phyloP scores from a whole-genome alignment of 2,888 invertebrate genomes.

The Limnephilus marmoratus region DNA sequence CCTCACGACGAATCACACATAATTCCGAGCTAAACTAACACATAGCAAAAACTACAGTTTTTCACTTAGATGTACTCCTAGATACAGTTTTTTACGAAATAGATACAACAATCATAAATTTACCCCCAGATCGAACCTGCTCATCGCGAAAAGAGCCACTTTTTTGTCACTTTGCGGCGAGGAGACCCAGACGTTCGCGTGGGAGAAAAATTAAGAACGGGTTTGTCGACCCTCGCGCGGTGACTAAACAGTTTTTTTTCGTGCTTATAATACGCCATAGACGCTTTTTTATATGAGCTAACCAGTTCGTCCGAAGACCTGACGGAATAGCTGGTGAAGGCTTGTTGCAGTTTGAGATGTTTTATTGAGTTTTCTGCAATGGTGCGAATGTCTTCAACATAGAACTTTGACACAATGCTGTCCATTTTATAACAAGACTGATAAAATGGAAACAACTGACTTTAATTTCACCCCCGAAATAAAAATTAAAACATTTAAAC shows the following conservation, averaged over 20 bases:
- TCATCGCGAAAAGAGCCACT: neutral
- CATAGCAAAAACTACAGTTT: neutral
- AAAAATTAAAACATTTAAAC: neutral
- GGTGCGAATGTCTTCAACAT: neutral
- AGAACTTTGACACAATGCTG: neutral
- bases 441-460: neutral
- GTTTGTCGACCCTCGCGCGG: conserved; percentile 10
- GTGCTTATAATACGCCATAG: conserved; percentile 17
- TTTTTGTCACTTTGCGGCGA: conserved; percentile 5
- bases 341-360: neutral
- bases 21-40: neutral
- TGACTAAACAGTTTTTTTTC: conserved; percentile 44
- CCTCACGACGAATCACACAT: neutral
- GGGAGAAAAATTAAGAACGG: conserved; percentile 31
- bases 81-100: neutral
- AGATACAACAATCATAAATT: neutral
- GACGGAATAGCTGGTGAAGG: neutral
- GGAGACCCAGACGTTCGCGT: conserved; percentile 18
- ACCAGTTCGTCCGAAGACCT: conserved; percentile 3
- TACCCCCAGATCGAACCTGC: neutral
- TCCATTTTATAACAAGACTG: neutral
- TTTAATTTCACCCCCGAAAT: too few species aligned
- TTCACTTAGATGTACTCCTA: neutral
- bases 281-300: neutral
- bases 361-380: neutral